phyloP scores from a whole-genome alignment of 2,888 invertebrate genomes.

The Perithous albicinctus region DNA sequence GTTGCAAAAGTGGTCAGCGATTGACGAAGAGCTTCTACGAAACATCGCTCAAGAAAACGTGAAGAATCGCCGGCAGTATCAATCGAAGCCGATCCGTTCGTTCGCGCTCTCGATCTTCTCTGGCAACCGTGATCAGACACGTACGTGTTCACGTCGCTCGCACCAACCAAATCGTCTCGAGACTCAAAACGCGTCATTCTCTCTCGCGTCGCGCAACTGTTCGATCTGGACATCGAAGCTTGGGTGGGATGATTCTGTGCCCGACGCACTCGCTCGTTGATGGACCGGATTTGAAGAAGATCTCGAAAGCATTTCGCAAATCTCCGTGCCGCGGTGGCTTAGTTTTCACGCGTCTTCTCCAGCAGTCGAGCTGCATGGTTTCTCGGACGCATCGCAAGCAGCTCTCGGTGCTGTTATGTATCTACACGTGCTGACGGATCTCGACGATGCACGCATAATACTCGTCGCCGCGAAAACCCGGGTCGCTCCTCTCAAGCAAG shows the following conservation, averaged over 20 bases:
- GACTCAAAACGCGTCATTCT: neutral
- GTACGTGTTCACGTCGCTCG: constrained; percentile 10
- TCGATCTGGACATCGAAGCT: constrained; percentile 43
- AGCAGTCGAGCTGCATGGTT: too few relatives aligned
- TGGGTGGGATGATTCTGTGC: too few relatives aligned
- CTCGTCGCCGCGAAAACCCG: too few relatives aligned
- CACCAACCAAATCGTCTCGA: neutral
- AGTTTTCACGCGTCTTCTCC: too few relatives aligned
- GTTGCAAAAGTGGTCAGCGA: constrained; percentile 41
- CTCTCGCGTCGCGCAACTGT: constrained; percentile 45
- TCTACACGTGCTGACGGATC: too few relatives aligned
- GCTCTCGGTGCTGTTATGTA: too few relatives aligned
- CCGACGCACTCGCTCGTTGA: neutral
- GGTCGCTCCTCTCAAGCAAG: too few relatives aligned
- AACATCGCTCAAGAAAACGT: neutral
- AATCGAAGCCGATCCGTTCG: too few relatives aligned
- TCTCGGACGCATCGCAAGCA: too few relatives aligned
- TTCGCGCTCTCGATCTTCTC: too few relatives aligned
- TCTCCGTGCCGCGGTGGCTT: constrained; percentile 31
- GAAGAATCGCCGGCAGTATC: constrained; percentile 4
- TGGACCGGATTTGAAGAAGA: constrained; percentile 25
- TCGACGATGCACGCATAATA: too few relatives aligned
- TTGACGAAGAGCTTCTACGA: constrained; percentile 5
- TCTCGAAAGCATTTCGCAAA: neutral
- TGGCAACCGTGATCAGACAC: too few relatives aligned